Evolutionary conservation across 2,797 vertebrate species (phyloP), one percentile per base, ranked within the genome.

Genomic region (Acanthopagrus latus): DNA sequence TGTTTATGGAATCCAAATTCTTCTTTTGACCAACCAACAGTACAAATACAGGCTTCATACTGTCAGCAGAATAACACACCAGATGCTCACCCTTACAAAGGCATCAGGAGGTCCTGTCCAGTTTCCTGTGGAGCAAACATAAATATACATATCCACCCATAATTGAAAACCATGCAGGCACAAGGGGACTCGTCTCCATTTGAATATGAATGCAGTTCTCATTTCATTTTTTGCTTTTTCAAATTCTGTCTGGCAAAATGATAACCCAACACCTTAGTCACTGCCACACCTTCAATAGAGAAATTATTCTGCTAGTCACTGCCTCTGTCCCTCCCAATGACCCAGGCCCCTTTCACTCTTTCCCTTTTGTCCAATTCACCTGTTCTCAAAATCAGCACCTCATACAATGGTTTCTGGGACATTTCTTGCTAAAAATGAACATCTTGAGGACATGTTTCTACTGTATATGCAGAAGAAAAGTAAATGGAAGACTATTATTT

Each of bases 171-270:
- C 7, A 18, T 33, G 55, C 54, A 70, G 66, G 71, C 78, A 76
- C 74, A 83, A 33, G 16, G 78, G 64, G 81, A 78, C 69, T 71
- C 57, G 57, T 84, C 71, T 56, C 41, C 12, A 91, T 91, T 92
- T 91, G 72, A 92, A 93, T 92, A 91, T 89, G 83, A 94, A 93
- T 91, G 58, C 54, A 64, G 10, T 71, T 81, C 73, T 89, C 76
- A 80, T 86, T 92, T 83, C 76, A 82, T 82, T 89, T 84, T 87
- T 51, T 57, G 43, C 70, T 67, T 88, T 90, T 87, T 82, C 83
- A 90, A 72, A 89, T 90, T 83, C 74, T 72, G 78, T 73, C 76
- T 59, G 18, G 71, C 65, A 59, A 82, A 89, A 76, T 4, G 75
- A 90, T 90, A 90, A 91, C 81, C 82, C 70, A 75, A 69, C 67